These are phyloP conservation scores for Prunella strophiata DNA, from an alignment of 2,797 vertebrate genomes.

Conservation along the genomic window DNA sequence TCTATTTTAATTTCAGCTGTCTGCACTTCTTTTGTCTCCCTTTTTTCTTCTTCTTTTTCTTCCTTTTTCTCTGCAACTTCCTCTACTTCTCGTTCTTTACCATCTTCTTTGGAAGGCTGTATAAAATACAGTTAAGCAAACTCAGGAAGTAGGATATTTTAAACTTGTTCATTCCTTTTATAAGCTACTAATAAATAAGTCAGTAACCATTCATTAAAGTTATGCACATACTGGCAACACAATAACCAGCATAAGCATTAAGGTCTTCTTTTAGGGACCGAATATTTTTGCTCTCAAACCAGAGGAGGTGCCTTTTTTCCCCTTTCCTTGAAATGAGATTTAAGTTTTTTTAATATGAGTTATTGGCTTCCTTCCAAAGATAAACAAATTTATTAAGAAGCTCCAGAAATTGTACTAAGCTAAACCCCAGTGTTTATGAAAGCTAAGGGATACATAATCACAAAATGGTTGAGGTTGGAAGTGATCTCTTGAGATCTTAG, in stretches of 20 bases:
- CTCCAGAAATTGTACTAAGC: neutral
- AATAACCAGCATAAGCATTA: neutral
- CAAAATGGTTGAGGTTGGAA: neutral
- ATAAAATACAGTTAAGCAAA: slow-evolving; percentile 1
- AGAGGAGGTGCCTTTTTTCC: neutral
- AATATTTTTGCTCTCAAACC: neutral
- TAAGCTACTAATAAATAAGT: neutral
- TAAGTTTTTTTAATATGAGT: neutral
- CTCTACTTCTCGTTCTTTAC: slow-evolving; percentile 66
- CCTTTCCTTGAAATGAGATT: neutral
- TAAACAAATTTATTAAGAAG: neutral
- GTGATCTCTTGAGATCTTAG: neutral
- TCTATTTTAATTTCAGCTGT: slow-evolving; percentile 76
- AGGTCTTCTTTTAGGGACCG: neutral
- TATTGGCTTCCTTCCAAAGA: neutral
- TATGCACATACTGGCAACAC: neutral
- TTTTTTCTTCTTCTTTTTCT: slow-evolving; percentile 71
- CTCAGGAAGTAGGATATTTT: neutral
- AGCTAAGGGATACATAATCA: neutral
- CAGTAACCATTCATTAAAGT: neutral
- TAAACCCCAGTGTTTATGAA: neutral
- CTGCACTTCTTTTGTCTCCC: slow-evolving; percentile 79
- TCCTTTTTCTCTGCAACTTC: slow-evolving; percentile 70
- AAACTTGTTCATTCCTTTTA: neutral
- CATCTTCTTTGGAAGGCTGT: slow-evolving; percentile 82